Evolutionary conservation across 2,797 vertebrate genomes (phyloP), one percentile per base, ranked within the genome.

Genomic region (Limosa lapponica): DNA sequence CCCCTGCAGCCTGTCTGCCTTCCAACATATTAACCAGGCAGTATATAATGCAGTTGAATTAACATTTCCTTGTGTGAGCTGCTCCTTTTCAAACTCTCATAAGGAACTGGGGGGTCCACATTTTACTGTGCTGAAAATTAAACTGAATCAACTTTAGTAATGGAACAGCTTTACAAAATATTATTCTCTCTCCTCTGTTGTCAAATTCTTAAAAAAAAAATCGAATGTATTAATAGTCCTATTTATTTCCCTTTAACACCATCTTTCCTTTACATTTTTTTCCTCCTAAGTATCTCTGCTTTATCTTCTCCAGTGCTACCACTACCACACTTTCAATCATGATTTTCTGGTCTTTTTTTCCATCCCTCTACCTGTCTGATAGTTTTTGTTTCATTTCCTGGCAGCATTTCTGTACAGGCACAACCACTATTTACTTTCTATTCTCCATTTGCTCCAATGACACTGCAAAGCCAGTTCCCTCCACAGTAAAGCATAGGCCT

Each of bases 221-320:
- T 0, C n/a, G 7, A 51, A 10, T 34, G 14, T 4, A 32, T 8
- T 16, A 37, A 39, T 8, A 34, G 13, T n/a, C 11, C 11, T 36
- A 19, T 49, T 57, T 72, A 25, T 51, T 82, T 73, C 9, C n/a
- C 15, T 73, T 62, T 8, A 62, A 39, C 2, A 12, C 4, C 7
- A 39, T 3, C 4, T 36, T 52, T 34, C 55, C 11, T 59, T 48
- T 6, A 34, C 2, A 1, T 25, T 34, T 43, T 77, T 64, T 77
- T 15, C 6, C 20, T 79, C 12, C n/a, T 39, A 71, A 55, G 5
- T 5, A 3, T 48, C 82, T 49, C 24, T 5, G 19, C 11, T 72
- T 23, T 14, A 44, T 19, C 54, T 49, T 69, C 44, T 78, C 9
- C 30, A 61, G 3, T 2, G 1, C 3, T 44, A 43, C 30, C 32